phyloP scores from a whole-genome alignment of 1,140 invertebrate genomes.

The Drosophila mayri region DNA sequence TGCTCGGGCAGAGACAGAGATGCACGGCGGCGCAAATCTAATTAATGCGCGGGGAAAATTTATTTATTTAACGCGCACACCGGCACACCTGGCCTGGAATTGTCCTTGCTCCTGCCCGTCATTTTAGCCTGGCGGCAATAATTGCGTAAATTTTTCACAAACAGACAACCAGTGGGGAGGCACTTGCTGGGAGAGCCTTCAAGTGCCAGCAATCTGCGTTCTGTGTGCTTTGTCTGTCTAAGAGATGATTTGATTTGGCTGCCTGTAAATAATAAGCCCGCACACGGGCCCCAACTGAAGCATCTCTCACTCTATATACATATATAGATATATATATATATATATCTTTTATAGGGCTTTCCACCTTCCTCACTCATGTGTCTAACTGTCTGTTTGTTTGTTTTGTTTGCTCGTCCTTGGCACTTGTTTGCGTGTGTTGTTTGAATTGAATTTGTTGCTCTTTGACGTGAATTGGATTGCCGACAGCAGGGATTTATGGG shows the following conservation, averaged over 20 bases:
- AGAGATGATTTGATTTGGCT: constrained; percentile 71
- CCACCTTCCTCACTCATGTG: constrained; percentile 45
- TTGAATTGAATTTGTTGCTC: constrained; percentile 54
- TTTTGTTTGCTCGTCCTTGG: constrained; percentile 37
- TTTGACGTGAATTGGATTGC: constrained; percentile 43
- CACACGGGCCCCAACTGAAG: neutral
- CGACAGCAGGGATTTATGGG: constrained; percentile 41
- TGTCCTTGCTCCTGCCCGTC: neutral
- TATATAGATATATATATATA: neutral
- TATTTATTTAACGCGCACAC: constrained; percentile 54
- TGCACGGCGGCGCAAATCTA: constrained; percentile 48
- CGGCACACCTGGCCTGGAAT: constrained; percentile 20
- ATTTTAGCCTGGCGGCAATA: constrained; percentile 46
- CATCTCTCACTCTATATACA: constrained; percentile 1
- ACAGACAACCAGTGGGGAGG: constrained; percentile 38
- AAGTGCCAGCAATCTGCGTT: constrained; percentile 65
- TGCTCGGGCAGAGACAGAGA: constrained; percentile 12
- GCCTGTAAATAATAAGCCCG: constrained; percentile 50
- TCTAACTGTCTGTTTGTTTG: constrained; percentile 39
- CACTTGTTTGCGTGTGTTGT: constrained; percentile 44
- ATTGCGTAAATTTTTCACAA: constrained; percentile 76
- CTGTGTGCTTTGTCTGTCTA: constrained; percentile 30
- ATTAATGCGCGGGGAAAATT: constrained; percentile 65
- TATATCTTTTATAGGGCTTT: constrained; percentile 1
- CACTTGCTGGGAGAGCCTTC: constrained; percentile 12